Conservation (phyloP, 2,113 vertebrate genomes). For the Cyanoliseus patagonus region DNA sequence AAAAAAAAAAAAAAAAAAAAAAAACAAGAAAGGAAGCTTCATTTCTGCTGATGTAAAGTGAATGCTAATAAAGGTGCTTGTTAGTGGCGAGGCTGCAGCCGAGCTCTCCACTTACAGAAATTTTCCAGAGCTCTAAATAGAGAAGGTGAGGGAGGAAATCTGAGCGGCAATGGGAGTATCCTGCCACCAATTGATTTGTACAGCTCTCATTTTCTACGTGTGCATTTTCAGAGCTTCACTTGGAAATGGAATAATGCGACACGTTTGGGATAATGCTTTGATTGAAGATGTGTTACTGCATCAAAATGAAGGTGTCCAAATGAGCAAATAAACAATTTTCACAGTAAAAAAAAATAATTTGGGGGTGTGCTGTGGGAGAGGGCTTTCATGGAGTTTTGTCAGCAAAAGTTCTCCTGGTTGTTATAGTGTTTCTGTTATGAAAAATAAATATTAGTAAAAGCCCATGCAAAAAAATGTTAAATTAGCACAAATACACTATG, state of each 20-base stretch:
- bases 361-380: too few species aligned
- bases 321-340: not conserved
- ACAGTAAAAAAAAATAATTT: not conserved
- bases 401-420: not conserved
- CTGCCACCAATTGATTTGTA: not conserved
- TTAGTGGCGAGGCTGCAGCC: not conserved
- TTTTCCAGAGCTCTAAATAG: not conserved
- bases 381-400: not conserved
- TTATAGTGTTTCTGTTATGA: fast-evolving
- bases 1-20: not conserved
- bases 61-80: not conserved
- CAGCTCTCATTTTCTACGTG: not conserved
- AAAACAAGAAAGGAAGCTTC: not conserved
- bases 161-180: not conserved
- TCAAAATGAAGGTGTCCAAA: not conserved
- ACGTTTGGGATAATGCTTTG: not conserved
- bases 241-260: not conserved
- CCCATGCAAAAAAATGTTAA: not conserved
- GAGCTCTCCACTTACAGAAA: not conserved
- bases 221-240: not conserved
- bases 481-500: not conserved
- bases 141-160: not conserved
- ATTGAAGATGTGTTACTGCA: not conserved
- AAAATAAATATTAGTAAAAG: not conserved
- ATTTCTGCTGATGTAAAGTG: not conserved